These are phyloP conservation scores for Emys orbicularis DNA, from an alignment of 2,797 vertebrate genomes.

Conservation along the genomic window DNA sequence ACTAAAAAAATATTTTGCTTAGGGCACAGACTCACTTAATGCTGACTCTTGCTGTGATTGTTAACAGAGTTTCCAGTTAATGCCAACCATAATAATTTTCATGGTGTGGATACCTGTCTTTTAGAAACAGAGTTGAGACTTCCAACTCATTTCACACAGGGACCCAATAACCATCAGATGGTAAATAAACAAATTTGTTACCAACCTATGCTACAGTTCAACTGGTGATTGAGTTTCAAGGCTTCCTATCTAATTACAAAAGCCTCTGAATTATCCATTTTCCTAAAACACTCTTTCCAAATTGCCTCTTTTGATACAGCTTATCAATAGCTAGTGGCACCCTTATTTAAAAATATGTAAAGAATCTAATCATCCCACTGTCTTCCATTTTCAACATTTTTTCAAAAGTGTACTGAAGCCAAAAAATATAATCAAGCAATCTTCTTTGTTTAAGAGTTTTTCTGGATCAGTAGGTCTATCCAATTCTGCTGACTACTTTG, in stretches of 20 bases:
- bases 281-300: neutral
- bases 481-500: slow-evolving; percentile 11
- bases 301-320: neutral
- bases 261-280: neutral
- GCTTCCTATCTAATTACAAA: neutral
- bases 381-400: neutral
- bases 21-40: neutral
- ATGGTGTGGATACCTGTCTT: accelerated
- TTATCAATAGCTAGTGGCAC: neutral
- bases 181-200: neutral
- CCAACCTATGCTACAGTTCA: neutral
- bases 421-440: slow-evolving; percentile 22
- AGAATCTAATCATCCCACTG: neutral
- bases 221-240: neutral
- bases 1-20: neutral
- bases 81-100: neutral
- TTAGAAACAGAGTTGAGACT: neutral
- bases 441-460: neutral
- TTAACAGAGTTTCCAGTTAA: accelerated
- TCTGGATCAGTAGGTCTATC: slow-evolving; percentile 18
- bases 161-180: neutral
- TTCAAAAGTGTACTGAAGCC: neutral
- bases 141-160: neutral
- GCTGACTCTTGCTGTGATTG: neutral
- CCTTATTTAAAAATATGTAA: neutral